Evolutionary conservation across 2,797 vertebrate species (phyloP).

Genomic region (Lacerta bilineata): DNA sequence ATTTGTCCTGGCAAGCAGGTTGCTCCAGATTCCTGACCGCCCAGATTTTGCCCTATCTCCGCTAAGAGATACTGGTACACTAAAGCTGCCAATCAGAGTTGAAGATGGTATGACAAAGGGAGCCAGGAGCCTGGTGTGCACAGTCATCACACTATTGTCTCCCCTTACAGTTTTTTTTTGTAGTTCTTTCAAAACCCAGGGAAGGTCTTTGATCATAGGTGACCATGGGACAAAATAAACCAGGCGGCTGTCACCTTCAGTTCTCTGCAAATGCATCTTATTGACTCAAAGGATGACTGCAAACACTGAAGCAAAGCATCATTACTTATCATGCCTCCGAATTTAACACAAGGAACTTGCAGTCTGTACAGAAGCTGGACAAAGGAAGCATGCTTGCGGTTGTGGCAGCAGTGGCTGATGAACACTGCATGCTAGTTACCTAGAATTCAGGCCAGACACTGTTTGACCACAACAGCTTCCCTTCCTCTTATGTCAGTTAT

Average conservation of each 20-base stretch:
- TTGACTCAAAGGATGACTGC: not conserved
- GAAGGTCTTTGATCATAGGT: not conserved
- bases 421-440: not conserved
- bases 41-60: not conserved
- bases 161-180: not conserved
- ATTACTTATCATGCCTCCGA: not conserved
- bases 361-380: constrained; percentile 16
- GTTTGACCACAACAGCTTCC: constrained; percentile 50
- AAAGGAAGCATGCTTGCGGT: constrained; percentile 42
- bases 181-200: not conserved
- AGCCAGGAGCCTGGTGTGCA: not conserved
- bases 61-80: not conserved
- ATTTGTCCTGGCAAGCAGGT: not conserved
- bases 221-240: not conserved
- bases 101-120: not conserved
- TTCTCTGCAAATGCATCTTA: not conserved
- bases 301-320: not conserved
- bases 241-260: not conserved
- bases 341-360: not conserved
- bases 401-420: constrained; percentile 4
- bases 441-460: not conserved
- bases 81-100: not conserved
- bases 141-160: not conserved
- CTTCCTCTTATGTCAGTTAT: not conserved
- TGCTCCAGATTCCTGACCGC: not conserved